Base-by-base conservation (phyloP, 2,113 vertebrate species). In the Alligator mississippiensis region DNA sequence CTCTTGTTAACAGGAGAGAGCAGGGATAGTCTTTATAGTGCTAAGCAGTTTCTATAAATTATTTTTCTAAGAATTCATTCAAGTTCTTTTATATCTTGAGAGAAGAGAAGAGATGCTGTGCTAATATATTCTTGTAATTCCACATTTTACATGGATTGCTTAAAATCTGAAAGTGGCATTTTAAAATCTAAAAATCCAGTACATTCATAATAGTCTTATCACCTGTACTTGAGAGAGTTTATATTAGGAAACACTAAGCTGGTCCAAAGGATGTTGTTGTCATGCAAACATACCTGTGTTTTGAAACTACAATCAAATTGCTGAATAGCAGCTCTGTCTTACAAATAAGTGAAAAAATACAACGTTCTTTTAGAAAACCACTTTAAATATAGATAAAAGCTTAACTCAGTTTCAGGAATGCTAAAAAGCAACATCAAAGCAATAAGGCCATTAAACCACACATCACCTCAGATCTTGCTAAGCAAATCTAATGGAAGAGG, bases 371-470 rank as follows among this genome's bases (percentile, higher is more conserved):
- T 61, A 93, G 87, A 95, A 94, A 90, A 95, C 91, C 55, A 25
- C 66, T 81, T 11, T 27, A 84, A 92, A 93, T 87, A 54, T 80
- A 85, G 60, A 80, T 76, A 83, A 92, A 93, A 77, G 28, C 80
- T 93, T 18, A 95, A 93, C 38, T 95, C 59, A 81, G 85, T 38
- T 94, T 85, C 89, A 57, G 54, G 57, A 93, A 83, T 74, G 92
- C 60, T 84, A 85, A 84, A 76, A 93, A 94, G 88, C 84, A 22
- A 7, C 92, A 95, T 85, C 59, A 18, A 2, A 1, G 77, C 84
- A 92, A 59, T 87, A 85, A 93, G 91, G 76, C 93, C 97, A 92
- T 1, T 0, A 88, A 97, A 96, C 84, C 96, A 61, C 86, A 84
- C 4, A 92, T 91, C 89, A 79, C 57, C 78, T 88, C 83, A 27